Conservation (phyloP, 64 coral and sea anemone genomes). For the Platygyra sinensis region DNA sequence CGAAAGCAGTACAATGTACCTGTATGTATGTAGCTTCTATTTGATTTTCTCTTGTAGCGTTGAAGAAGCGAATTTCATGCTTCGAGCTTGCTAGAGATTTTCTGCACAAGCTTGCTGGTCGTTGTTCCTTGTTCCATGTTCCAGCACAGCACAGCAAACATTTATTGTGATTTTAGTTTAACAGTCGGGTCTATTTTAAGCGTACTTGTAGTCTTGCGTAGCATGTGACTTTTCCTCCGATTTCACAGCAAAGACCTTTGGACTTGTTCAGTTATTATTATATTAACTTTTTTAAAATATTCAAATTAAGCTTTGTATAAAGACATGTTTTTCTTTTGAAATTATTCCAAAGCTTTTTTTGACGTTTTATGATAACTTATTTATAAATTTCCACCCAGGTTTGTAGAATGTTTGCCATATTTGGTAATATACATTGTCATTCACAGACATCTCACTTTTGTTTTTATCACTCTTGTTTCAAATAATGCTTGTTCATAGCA, state of each 20-base stretch:
- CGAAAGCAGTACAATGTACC: slow-evolving; percentile 85
- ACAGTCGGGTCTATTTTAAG: background rate
- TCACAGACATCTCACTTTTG: no score
- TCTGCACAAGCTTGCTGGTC: background rate
- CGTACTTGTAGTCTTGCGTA: background rate
- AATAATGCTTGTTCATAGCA: no score
- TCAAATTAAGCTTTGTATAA: no score
- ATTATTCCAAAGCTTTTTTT: background rate
- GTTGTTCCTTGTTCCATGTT: background rate
- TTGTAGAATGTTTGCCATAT: background rate
- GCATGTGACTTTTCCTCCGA: background rate
- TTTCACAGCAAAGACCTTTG: no score
- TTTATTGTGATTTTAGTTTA: background rate
- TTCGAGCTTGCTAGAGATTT: background rate
- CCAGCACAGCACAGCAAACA: background rate
- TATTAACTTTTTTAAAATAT: background rate
- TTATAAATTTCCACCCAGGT: background rate
- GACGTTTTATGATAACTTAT: slow-evolving; percentile 17
- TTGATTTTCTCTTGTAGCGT: background rate
- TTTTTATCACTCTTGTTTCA: no score
- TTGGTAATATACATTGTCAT: background rate
- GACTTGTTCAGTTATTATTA: background rate
- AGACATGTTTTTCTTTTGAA: no score
- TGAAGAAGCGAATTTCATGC: background rate
- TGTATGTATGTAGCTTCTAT: slow-evolving; percentile 42